A percentile compares a stretch with the other conserved stretches of the same genome.
Conservation (phyloP, 2,113 vertebrate species). For the Rhagologus leucostigma region DNA sequence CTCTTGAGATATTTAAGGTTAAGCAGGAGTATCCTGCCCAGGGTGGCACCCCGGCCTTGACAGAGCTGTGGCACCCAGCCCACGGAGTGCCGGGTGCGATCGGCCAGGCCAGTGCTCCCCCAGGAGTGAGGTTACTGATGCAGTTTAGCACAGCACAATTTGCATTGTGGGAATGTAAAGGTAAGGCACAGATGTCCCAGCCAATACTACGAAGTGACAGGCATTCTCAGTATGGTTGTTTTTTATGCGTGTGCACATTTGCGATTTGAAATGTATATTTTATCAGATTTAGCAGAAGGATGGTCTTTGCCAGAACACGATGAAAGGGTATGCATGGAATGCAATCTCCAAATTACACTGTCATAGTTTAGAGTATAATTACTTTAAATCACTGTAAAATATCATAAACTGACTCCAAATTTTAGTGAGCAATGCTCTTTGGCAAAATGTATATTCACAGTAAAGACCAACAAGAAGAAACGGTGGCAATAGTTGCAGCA, state of each 20-base stretch:
- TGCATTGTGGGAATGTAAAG: neutral
- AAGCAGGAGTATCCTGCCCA: neutral
- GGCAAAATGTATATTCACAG: neutral
- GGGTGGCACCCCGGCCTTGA: neutral
- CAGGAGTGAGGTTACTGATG: neutral
- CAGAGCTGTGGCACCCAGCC: neutral
- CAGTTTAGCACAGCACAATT: neutral
- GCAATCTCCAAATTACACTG: neutral
- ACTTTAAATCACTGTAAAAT: neutral
- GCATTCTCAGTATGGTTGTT: neutral
- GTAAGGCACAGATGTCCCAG: rapidly evolving
- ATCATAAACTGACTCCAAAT: neutral
- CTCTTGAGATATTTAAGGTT: neutral
- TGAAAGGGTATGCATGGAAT: neutral
- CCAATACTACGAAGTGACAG: rapidly evolving
- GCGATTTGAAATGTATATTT: neutral
- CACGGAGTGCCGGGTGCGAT: rapidly evolving
- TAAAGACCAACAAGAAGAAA: neutral
- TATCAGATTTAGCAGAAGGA: neutral
- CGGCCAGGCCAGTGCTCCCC: rapidly evolving
- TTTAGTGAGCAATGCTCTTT: neutral
- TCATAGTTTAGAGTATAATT: neutral
- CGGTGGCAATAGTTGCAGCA: neutral
- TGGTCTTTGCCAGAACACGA: neutral
- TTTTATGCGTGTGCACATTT: neutral